These are phyloP conservation scores for Episyrphus balteatus DNA, from an alignment of 1,140 invertebrate species.

Conservation along the genomic window DNA sequence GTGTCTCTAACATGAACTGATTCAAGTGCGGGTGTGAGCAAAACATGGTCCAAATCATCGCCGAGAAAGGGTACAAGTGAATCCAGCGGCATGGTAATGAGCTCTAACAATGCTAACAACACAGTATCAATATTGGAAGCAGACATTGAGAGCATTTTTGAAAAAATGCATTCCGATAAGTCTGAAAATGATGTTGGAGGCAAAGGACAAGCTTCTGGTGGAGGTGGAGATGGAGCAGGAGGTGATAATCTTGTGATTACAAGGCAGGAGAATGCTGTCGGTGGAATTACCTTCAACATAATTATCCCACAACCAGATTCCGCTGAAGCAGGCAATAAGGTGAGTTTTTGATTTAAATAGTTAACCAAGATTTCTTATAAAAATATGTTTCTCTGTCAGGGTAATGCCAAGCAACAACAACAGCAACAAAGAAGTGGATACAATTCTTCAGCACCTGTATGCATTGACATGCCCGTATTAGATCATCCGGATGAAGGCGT, in stretches of 20 bases:
- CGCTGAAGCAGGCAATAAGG: too few relatives aligned
- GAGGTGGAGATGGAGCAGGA: conserved; percentile 2
- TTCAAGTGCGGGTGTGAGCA: conserved; percentile 7
- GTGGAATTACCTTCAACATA: too few relatives aligned
- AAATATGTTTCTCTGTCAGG: neutral
- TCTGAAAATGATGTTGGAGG: conserved; percentile 18
- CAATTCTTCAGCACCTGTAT: conserved; percentile 6
- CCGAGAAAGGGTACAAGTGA: too few relatives aligned
- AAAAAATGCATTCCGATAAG: too few relatives aligned
- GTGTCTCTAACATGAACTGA: too few relatives aligned
- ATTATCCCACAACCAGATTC: too few relatives aligned
- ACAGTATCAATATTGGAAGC: conserved; percentile 23
- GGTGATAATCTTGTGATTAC: conserved; percentile 30
- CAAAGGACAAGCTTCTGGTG: neutral
- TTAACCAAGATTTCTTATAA: neutral
- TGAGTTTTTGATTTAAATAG: neutral
- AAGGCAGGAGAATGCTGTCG: conserved; percentile 29
- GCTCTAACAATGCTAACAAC: conserved; percentile 1
- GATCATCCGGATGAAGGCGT: conserved; percentile 29
- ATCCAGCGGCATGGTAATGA: too few relatives aligned
- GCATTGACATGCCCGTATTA: conserved; percentile 34
- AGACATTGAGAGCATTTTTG: too few relatives aligned
- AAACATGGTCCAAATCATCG: too few relatives aligned
- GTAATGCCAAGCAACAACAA: conserved; percentile 14
- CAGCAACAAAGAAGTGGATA: conserved; percentile 13